Conservation (phyloP, 2,113 vertebrate genomes). For the Hydrochoerus hydrochaeris region DNA sequence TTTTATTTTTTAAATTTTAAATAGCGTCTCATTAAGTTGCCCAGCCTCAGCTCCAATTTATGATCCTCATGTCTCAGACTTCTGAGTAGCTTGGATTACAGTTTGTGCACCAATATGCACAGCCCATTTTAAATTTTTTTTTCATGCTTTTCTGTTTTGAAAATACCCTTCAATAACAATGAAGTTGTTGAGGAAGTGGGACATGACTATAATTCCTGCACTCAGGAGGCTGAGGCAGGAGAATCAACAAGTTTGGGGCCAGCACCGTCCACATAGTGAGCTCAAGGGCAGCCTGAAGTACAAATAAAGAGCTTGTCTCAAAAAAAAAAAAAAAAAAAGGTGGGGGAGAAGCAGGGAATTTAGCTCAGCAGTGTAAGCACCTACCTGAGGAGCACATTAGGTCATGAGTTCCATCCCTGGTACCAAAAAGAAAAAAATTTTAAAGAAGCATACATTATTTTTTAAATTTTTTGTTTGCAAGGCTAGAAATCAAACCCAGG, state of each 20-base stretch:
- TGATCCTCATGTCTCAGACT: neutral
- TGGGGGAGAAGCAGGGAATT: too few species aligned
- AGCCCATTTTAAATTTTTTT: neutral
- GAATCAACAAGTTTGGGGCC: neutral
- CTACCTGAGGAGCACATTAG: too few species aligned
- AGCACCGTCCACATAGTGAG: neutral
- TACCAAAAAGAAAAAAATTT: neutral
- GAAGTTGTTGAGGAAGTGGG: neutral
- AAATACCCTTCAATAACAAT: neutral
- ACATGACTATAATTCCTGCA: neutral
- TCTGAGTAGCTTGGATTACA: neutral
- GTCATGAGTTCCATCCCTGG: too few species aligned
- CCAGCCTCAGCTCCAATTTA: neutral
- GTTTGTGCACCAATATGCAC: neutral
- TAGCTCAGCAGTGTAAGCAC: too few species aligned
- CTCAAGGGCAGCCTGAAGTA: neutral
- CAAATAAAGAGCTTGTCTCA: neutral
- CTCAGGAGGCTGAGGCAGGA: neutral
- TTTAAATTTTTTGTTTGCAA: neutral
- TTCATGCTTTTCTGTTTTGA: slow-evolving; percentile 26
- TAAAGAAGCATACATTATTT: neutral
- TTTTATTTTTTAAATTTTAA: neutral
- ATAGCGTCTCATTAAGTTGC: neutral
- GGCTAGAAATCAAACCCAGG: neutral
- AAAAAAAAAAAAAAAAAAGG: neutral